A percentile compares a stretch with the other conserved stretches of the same genome.
Evolutionary conservation across 2,113 vertebrate genomes (phyloP).

Genomic region (Aldabrachelys gigantea): DNA sequence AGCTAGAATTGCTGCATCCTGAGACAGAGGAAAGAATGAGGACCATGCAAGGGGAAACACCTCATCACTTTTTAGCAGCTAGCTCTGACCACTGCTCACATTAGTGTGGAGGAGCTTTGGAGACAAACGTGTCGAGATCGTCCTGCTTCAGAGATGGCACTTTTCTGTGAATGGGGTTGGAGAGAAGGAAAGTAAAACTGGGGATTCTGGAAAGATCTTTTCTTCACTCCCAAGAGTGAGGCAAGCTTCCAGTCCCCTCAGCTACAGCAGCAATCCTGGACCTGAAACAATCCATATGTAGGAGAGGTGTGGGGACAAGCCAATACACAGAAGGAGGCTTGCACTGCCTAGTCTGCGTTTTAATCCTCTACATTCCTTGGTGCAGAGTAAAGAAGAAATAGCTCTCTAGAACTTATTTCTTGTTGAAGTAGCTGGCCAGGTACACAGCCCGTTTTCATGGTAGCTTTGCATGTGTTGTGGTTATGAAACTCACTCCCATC

Average conservation of each 20-base stretch:
- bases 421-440: neutral
- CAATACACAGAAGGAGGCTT: neutral
- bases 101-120: neutral
- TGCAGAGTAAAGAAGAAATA: neutral
- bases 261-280: neutral
- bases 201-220: neutral
- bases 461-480: neutral
- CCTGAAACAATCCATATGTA: neutral
- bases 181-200: neutral
- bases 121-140: neutral
- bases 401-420: neutral
- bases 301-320: neutral
- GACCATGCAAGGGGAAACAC: neutral
- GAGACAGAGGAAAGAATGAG: neutral
- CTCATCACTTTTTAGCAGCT: neutral
- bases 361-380: neutral
- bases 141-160: neutral
- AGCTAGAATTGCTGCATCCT: neutral
- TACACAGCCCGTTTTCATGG: neutral
- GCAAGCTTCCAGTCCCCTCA: neutral
- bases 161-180: neutral
- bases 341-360: neutral
- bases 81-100: neutral
- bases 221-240: neutral
- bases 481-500: neutral